These are phyloP conservation scores for Zenarchopterus dispar DNA, from an alignment of 2,797 vertebrate genomes.

Conservation along the genomic window DNA sequence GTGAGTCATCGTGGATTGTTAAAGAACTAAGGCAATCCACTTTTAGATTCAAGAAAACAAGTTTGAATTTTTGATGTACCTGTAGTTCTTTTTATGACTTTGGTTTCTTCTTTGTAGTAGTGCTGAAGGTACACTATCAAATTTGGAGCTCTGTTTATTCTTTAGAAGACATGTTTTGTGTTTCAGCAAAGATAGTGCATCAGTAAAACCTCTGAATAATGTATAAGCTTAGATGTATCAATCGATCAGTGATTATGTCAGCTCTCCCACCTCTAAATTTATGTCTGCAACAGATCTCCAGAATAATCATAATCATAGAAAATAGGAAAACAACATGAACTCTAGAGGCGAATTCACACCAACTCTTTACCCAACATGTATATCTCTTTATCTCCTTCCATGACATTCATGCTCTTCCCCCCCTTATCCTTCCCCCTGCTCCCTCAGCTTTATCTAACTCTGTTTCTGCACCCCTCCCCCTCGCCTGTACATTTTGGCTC, in stretches of 20 bases:
- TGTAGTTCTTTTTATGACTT: conserved; percentile 9
- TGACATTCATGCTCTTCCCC: conserved; percentile 47
- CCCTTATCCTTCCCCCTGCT: conserved; percentile 46
- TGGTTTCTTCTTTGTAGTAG: conserved; percentile 6
- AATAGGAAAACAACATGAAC: conserved; percentile 30
- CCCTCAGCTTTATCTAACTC: conserved; percentile 41
- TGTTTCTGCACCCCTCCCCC: conserved; percentile 38
- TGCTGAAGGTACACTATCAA: conserved; percentile 15
- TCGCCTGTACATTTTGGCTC: conserved; percentile 36
- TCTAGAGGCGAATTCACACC: conserved; percentile 72
- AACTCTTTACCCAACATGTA: conserved; percentile 51
- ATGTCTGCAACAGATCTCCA: conserved; percentile 4
- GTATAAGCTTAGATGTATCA: conserved; percentile 47
- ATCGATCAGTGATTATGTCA: conserved; percentile 41
- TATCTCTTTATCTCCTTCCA: conserved; percentile 58
- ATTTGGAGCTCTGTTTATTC: conserved; percentile 53
- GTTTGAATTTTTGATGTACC: conserved; percentile 27
- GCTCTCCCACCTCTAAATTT: conserved; percentile 10
- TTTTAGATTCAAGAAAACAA: conserved; percentile 8
- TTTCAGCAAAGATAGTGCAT: conserved; percentile 47
- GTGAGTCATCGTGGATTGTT: too few relatives aligned
- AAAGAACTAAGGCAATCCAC: neutral
- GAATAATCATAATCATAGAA: conserved; percentile 10
- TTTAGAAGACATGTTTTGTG: conserved; percentile 22
- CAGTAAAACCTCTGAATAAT: conserved; percentile 63